A percentile compares a stretch with the other conserved stretches of the same genome.
Evolutionary conservation across 2,888 invertebrate genomes (phyloP).

Genomic region (Tetramorium bicarinatum): DNA sequence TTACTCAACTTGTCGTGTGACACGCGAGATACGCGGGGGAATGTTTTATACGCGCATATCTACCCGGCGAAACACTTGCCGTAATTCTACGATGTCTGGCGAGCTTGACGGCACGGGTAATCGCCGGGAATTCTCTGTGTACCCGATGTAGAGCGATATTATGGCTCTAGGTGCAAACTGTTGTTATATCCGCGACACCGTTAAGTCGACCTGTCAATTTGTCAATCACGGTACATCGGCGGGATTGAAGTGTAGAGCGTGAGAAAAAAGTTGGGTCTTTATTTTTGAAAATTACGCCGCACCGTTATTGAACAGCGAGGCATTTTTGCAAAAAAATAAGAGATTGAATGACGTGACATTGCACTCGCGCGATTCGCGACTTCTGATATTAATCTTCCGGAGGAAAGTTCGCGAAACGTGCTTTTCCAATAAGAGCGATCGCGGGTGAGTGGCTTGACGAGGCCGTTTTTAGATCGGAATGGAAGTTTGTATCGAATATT

Average conservation of each 20-base stretch:
- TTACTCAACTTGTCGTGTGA: slow-evolving; percentile 49
- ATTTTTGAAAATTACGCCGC: neutral
- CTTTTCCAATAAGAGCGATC: slow-evolving; percentile 24
- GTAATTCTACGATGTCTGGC: slow-evolving; percentile 34
- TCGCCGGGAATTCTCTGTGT: slow-evolving; percentile 15
- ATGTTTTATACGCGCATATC: slow-evolving; percentile 43
- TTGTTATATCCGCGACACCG: neutral
- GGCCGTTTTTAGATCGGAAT: slow-evolving; percentile 12
- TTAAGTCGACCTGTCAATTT: slow-evolving; percentile 21
- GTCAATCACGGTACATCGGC: neutral
- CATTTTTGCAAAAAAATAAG: neutral
- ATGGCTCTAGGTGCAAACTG: slow-evolving; percentile 41
- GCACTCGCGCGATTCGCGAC: neutral
- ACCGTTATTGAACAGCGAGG: slow-evolving; percentile 5
- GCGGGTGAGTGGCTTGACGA: neutral
- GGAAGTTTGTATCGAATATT: slow-evolving; percentile 41
- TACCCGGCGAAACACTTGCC: slow-evolving; percentile 20
- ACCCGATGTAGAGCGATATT: neutral
- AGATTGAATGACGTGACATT: neutral
- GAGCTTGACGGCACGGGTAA: slow-evolving; percentile 10
- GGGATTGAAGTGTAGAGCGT: neutral
- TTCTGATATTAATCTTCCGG: slow-evolving; percentile 16
- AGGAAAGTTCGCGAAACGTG: slow-evolving; percentile 20
- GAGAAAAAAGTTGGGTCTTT: neutral
- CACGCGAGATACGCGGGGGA: slow-evolving; percentile 40